Evolutionary conservation across 2,113 vertebrate genomes (phyloP).

Genomic region (Aleadryas rufinucha): DNA sequence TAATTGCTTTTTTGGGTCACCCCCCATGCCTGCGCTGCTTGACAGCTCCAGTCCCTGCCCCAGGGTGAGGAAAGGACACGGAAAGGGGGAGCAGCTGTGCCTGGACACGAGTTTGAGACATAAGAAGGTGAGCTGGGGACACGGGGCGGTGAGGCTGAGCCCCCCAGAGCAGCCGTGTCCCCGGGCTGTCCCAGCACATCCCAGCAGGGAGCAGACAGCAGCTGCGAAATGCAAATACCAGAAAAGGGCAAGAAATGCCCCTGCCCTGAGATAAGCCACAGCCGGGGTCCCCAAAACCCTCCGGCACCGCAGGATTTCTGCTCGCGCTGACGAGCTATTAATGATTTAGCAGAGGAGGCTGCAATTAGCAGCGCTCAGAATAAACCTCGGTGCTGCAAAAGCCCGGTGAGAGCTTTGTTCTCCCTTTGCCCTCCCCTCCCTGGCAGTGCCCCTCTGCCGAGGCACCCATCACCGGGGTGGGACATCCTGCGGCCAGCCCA

Average conservation of each 20-base stretch:
- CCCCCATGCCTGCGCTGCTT: background rate
- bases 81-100: background rate
- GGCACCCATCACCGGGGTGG: accelerated
- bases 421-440: background rate
- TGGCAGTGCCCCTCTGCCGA: accelerated
- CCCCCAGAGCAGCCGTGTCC: accelerated
- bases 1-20: background rate
- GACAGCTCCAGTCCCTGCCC: background rate
- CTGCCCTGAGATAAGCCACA: background rate
- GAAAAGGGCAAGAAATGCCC: background rate
- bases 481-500: background rate
- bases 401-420: background rate
- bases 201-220: background rate
- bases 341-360: constrained; percentile 15
- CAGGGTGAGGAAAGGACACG: background rate
- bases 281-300: background rate
- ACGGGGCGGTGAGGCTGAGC: background rate
- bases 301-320: background rate
- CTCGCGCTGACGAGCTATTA: background rate
- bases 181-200: background rate
- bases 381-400: background rate
- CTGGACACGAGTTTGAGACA: background rate
- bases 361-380: constrained; percentile 21
- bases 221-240: background rate
- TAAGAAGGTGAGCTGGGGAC: background rate